phyloP scores from a whole-genome alignment of 2,113 vertebrate species.

The Eptesicus fuscus region DNA sequence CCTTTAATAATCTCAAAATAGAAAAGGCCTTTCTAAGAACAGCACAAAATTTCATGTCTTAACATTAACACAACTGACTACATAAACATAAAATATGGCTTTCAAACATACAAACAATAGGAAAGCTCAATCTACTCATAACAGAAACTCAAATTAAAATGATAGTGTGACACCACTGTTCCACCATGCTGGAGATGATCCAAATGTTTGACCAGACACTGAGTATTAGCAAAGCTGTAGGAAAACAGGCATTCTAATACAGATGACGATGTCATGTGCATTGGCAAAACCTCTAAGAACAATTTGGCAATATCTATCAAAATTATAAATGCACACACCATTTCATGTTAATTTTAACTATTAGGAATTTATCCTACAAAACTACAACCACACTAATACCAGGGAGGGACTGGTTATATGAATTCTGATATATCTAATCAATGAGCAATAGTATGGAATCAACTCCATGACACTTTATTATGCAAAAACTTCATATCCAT shows the following conservation, averaged over 20 bases:
- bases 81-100: background rate
- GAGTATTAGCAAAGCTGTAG: background rate
- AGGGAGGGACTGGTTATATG: background rate
- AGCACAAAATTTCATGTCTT: background rate
- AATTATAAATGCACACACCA: background rate
- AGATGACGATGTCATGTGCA: background rate
- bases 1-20: constrained; percentile 2
- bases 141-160: background rate
- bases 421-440: background rate
- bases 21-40: background rate
- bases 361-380: constrained; percentile 2
- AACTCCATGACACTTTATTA: background rate
- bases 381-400: background rate
- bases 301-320: background rate
- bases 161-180: background rate
- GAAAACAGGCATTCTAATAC: background rate
- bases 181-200: background rate
- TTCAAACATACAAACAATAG: background rate
- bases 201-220: background rate
- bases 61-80: background rate
- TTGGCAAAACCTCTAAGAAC: background rate
- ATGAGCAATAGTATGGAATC: background rate
- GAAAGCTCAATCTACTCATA: background rate
- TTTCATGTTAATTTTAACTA: background rate
- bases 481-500: background rate